A percentile compares a stretch with the other conserved stretches of the same genome.
Evolutionary conservation across 1,140 invertebrate species (phyloP).

Genomic region (Drosophila tropicalis): DNA sequence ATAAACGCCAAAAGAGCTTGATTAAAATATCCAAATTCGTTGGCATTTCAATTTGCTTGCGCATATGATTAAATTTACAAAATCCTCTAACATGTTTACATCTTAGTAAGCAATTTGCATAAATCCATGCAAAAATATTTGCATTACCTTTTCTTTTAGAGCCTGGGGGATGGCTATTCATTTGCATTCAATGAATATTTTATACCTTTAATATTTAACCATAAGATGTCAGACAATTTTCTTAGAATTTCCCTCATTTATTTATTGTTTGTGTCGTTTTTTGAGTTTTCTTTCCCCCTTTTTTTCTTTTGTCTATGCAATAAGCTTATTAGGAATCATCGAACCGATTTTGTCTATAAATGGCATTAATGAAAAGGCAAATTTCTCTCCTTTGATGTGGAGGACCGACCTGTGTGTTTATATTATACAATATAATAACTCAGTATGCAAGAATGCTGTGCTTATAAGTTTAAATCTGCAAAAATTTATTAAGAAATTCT

Average conservation of each 20-base stretch:
- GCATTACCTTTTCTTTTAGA: conserved; percentile 34
- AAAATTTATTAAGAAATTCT: too few relatives aligned
- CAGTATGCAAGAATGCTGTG: too few relatives aligned
- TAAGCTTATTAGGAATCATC: conserved; percentile 20
- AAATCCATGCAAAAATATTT: conserved; percentile 70
- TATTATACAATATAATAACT: too few relatives aligned
- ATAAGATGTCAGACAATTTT: conserved; percentile 17
- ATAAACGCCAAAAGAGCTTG: neutral
- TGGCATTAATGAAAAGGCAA: neutral
- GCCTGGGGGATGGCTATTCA: conserved; percentile 45
- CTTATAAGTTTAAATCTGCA: too few relatives aligned
- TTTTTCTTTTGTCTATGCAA: neutral
- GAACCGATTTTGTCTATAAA: conserved; percentile 13
- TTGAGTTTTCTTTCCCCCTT: neutral
- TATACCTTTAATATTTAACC: conserved; percentile 33
- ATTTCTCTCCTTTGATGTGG: neutral
- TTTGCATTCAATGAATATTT: conserved; percentile 59
- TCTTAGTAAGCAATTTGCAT: conserved; percentile 61
- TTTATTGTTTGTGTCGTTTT: conserved; percentile 4
- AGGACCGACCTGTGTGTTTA: too few relatives aligned
- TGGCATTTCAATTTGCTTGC: conserved; percentile 60
- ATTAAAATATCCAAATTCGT: conserved; percentile 38
- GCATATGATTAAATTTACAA: conserved; percentile 47
- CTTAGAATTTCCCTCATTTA: conserved; percentile 15
- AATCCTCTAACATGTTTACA: conserved; percentile 41